Conservation (phyloP, 2,888 invertebrate species). For the Ichneumoninae sp. region DNA sequence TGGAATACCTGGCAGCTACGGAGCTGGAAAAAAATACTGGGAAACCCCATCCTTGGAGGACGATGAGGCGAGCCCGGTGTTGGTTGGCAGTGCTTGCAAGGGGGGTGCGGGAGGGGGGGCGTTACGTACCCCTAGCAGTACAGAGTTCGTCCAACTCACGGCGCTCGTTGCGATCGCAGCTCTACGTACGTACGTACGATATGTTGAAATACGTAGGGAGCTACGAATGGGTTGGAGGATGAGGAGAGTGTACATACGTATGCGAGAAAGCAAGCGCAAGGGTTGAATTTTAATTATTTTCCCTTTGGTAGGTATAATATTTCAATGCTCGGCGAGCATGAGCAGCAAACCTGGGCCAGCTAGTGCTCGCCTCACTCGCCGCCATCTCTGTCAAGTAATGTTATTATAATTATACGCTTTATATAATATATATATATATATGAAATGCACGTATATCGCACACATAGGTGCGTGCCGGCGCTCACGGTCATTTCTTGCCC, state of each 20-base stretch:
- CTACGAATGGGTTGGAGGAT: slow-evolving; percentile 25
- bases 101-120: background rate
- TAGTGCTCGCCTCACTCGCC: slow-evolving; percentile 79
- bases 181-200: slow-evolving; percentile 67
- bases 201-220: slow-evolving; percentile 48
- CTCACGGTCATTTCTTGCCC: slow-evolving; percentile 81
- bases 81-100: slow-evolving; percentile 49
- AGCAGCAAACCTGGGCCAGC: slow-evolving; percentile 76
- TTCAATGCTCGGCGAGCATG: slow-evolving; percentile 81
- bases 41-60: slow-evolving; percentile 79
- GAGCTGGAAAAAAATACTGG: slow-evolving; percentile 81
- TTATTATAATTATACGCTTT: slow-evolving; percentile 83
- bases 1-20: slow-evolving; percentile 81
- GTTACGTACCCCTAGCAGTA: slow-evolving; percentile 41
- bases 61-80: slow-evolving; percentile 42
- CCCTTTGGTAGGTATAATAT: slow-evolving; percentile 84
- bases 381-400: slow-evolving; percentile 84
- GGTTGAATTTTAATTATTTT: slow-evolving; percentile 85
- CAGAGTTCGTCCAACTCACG: slow-evolving; percentile 22
- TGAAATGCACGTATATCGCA: slow-evolving; percentile 51
- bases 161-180: slow-evolving; percentile 33
- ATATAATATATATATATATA: slow-evolving; percentile 57
- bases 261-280: slow-evolving; percentile 79
- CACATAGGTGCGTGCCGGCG: slow-evolving; percentile 72
- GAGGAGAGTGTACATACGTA: slow-evolving; percentile 54